Conservation (phyloP, 2,797 vertebrate genomes). For the Brotogeris chrysoptera region DNA sequence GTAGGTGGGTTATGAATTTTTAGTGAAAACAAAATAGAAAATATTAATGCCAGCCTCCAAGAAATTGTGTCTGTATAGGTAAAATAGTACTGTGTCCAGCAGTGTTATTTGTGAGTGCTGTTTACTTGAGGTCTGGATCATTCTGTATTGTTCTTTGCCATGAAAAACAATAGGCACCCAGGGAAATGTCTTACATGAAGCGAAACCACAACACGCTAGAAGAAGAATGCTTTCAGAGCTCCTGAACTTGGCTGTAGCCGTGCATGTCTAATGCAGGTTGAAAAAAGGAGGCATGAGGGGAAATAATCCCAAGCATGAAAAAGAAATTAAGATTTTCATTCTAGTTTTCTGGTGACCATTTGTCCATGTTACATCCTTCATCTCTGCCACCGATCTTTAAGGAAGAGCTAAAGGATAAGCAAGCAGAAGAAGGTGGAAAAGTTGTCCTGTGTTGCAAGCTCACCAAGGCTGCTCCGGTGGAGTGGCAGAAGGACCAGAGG, state of each 20-base stretch:
- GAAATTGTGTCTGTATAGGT: neutral
- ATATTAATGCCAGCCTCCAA: neutral
- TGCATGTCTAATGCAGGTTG: neutral
- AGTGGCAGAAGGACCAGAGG: slow-evolving; percentile 79
- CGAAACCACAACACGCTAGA: neutral
- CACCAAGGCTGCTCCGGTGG: slow-evolving; percentile 74
- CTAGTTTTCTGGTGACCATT: neutral
- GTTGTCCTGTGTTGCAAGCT: slow-evolving; percentile 56
- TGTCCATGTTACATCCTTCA: slow-evolving; percentile 35
- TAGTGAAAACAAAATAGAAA: neutral
- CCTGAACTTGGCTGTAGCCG: neutral
- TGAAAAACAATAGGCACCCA: neutral
- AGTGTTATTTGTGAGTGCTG: neutral
- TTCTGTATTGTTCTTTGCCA: neutral
- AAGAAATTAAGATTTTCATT: neutral
- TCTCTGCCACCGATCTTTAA: slow-evolving; percentile 79
- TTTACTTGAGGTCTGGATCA: neutral
- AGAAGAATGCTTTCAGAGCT: neutral
- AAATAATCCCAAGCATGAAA: neutral
- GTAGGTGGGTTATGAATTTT: neutral
- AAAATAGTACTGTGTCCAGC: neutral
- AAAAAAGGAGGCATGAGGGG: neutral
- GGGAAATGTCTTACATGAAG: neutral
- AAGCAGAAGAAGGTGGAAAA: slow-evolving; percentile 55
- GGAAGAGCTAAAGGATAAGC: slow-evolving; percentile 64